These are phyloP conservation scores for Hirtodrosophila confusa DNA, from an alignment of 2,888 invertebrate genomes.

Conservation along the genomic window DNA sequence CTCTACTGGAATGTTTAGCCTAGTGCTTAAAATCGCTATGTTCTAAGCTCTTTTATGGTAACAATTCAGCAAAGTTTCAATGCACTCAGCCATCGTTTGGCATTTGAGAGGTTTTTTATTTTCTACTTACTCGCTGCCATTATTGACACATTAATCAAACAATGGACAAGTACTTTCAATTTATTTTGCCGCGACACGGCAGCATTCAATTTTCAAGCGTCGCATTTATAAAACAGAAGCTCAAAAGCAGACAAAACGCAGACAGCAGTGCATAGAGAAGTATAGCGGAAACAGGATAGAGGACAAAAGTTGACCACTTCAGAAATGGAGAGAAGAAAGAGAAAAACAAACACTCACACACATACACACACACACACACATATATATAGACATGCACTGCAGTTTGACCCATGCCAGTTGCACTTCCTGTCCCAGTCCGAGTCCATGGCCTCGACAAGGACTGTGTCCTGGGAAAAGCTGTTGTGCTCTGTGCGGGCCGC, in stretches of 20 bases:
- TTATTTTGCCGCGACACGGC: slow-evolving; percentile 66
- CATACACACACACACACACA: slow-evolving; percentile 3
- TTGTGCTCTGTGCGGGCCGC: slow-evolving; percentile 24
- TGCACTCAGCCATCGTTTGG: slow-evolving; percentile 3
- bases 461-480: slow-evolving; percentile 18
- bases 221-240: slow-evolving; percentile 47
- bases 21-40: slow-evolving; percentile 10
- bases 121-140: slow-evolving; percentile 42
- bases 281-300: background rate
- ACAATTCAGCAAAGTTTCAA: slow-evolving; percentile 18
- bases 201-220: slow-evolving; percentile 57
- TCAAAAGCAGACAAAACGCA: slow-evolving; percentile 54
- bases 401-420: slow-evolving; percentile 26
- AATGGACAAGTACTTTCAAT: slow-evolving; percentile 78
- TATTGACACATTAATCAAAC: slow-evolving; percentile 80
- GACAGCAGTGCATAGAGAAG: slow-evolving; percentile 33
- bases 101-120: slow-evolving; percentile 13
- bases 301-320: slow-evolving; percentile 51
- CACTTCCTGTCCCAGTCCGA: slow-evolving; percentile 2
- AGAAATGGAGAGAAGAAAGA: slow-evolving; percentile 30
- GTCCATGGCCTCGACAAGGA: slow-evolving; percentile 13
- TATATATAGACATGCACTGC: slow-evolving; percentile 10
- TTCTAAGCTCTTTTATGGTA: slow-evolving; percentile 15
- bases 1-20: background rate
- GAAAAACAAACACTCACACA: slow-evolving; percentile 11